phyloP scores from a whole-genome alignment of 2,113 vertebrate species.

The Toxostoma redivivum region DNA sequence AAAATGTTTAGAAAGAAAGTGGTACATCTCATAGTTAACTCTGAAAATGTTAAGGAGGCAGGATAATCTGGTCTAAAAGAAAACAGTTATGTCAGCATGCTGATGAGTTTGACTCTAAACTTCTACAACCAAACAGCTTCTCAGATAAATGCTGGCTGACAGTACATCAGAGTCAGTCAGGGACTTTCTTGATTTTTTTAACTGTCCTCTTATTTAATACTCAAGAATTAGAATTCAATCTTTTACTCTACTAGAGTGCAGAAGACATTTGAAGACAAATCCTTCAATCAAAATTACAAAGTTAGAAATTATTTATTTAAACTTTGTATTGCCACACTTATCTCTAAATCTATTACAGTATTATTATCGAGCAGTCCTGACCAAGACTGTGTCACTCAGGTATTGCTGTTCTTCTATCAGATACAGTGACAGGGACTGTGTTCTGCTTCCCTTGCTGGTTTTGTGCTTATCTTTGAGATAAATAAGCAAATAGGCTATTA shows the following conservation, averaged over 20 bases:
- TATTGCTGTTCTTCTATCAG: neutral
- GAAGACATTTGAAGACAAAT: neutral
- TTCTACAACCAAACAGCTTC: neutral
- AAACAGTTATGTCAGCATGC: neutral
- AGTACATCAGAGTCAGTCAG: neutral
- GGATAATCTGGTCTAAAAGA: neutral
- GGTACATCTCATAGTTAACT: neutral
- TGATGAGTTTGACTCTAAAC: neutral
- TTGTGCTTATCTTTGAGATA: conserved; percentile 22
- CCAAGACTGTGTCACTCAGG: neutral
- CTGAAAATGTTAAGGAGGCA: neutral
- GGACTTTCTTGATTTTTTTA: neutral
- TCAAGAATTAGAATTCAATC: neutral
- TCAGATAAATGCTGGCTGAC: neutral
- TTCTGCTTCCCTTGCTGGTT: neutral
- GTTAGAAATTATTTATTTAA: neutral
- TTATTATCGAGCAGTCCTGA: neutral
- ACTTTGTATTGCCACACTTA: neutral
- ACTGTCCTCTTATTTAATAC: neutral
- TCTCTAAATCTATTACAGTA: neutral
- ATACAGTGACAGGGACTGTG: neutral
- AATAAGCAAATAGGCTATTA: neutral
- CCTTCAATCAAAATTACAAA: neutral
- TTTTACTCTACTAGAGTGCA: neutral
- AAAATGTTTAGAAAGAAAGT: neutral